phyloP scores from a whole-genome alignment of 2,888 invertebrate genomes.

The Aleiodes testaceus region DNA sequence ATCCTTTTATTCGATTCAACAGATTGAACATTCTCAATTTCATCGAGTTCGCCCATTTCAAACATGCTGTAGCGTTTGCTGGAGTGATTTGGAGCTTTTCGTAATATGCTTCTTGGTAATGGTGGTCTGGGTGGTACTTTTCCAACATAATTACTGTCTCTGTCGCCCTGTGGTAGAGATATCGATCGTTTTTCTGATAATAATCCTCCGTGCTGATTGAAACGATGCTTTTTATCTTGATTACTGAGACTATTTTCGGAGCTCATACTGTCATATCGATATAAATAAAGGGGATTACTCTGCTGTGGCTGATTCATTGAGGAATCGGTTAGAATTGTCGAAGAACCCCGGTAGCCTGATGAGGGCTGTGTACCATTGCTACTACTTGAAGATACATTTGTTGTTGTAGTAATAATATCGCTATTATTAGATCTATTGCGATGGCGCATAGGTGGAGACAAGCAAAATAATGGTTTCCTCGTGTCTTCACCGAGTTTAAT shows the following conservation, averaged over 20 bases:
- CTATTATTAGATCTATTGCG: constrained; percentile 77
- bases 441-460: constrained; percentile 69
- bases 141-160: constrained; percentile 68
- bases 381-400: constrained; percentile 78
- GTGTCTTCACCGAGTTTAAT: constrained; percentile 76
- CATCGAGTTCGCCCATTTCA: constrained; percentile 80
- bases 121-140: constrained; percentile 82
- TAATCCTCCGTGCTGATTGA: constrained; percentile 69
- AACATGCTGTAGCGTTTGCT: constrained; percentile 84
- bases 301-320: constrained; percentile 79
- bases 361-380: constrained; percentile 87
- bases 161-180: constrained; percentile 75
- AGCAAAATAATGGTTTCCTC: constrained; percentile 72
- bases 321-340: constrained; percentile 86
- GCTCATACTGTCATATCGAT: constrained; percentile 86
- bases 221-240: constrained; percentile 59
- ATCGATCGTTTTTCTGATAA: constrained; percentile 81
- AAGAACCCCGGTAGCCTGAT: constrained; percentile 90
- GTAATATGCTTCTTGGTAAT: constrained; percentile 82
- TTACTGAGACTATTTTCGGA: constrained; percentile 81
- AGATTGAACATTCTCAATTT: constrained; percentile 73
- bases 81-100: constrained; percentile 72
- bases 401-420: constrained; percentile 74
- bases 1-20: constrained; percentile 79
- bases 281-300: constrained; percentile 84